Base-by-base conservation (phyloP, 2,113 vertebrate genomes). In the Toxotes chatareus region DNA sequence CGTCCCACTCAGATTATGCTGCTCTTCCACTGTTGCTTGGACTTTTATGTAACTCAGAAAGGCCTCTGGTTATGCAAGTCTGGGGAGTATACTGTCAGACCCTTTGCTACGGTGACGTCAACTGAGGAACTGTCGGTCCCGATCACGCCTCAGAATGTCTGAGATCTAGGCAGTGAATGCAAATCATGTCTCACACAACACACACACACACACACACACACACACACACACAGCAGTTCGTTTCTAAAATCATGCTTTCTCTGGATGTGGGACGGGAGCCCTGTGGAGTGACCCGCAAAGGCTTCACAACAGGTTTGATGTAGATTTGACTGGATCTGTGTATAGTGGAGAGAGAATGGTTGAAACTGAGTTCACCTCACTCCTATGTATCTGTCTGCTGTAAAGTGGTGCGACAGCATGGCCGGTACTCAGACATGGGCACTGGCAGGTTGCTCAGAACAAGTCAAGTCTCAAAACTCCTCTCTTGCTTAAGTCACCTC, bases 41-140 rank as follows among this genome's bases (percentile, higher is more conserved):
- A 79, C 56, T 65, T 90, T 92, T 90, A 92, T 84, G 72, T 72
- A 88, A 89, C 71, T 53, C 51, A 73, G 49, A 86, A 66, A 83
- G 67, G 59, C 38, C 59, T 32, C 7, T 77, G 51, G 74, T 89
- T 85, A 85, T 46, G 85, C 69, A 86, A 86, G 76, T 49, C 73
- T 73, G 81, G 57, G 56, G 61, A 85, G 59, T 53, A 2, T 14
- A 67, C 73, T 40, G 73, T 71, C 80, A 73, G 62, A 47, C 31
- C 69, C 79, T 83, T 71, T 68, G 40, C 72, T 40, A 55, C 38
- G 14, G 60, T 53, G 70, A 55, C 63, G 42, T 40, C 64, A 68
- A 14, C 80, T 73, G 57, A 71, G 62, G 72, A 84, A 49, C 69
- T 81, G 80, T 85, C 86, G 4, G 51, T 66, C 38, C 60, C 2